Percentiles rank a stretch among this genome's conserved stretches.
Conservation (phyloP, 2,797 vertebrate genomes). For the Pangasius macronema region DNA sequence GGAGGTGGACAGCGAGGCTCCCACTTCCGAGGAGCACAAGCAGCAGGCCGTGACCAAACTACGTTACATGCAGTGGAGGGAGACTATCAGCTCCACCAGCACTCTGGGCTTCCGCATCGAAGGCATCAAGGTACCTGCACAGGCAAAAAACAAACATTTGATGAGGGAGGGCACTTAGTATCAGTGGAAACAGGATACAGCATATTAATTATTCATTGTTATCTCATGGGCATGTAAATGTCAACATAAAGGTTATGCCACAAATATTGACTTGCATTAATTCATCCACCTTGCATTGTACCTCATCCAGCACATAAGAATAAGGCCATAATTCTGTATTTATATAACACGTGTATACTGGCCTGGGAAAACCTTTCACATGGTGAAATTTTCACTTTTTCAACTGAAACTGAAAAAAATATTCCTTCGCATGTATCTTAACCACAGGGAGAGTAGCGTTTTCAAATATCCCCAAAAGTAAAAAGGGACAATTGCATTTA, state of each 20-base stretch:
- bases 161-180: constrained; percentile 9
- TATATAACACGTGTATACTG: background rate
- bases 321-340: background rate
- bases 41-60: constrained; percentile 91
- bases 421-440: background rate
- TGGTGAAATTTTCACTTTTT: background rate
- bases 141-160: constrained; percentile 16
- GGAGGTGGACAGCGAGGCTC: constrained; percentile 88
- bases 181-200: constrained; percentile 24
- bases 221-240: constrained; percentile 27
- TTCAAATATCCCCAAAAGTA: background rate
- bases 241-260: constrained; percentile 35
- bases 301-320: background rate
- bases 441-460: background rate
- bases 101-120: constrained; percentile 97
- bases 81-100: constrained; percentile 93
- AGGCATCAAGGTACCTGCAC: constrained; percentile 87
- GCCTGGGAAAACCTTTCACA: background rate
- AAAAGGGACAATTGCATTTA: background rate
- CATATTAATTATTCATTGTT: constrained; percentile 33
- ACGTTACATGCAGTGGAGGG: constrained; percentile 99
- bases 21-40: constrained; percentile 85
- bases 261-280: constrained; percentile 38
- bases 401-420: background rate
- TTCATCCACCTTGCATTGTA: too few relatives aligned